Conservation (phyloP, 2,797 vertebrate genomes). For the Selene dorsalis region DNA sequence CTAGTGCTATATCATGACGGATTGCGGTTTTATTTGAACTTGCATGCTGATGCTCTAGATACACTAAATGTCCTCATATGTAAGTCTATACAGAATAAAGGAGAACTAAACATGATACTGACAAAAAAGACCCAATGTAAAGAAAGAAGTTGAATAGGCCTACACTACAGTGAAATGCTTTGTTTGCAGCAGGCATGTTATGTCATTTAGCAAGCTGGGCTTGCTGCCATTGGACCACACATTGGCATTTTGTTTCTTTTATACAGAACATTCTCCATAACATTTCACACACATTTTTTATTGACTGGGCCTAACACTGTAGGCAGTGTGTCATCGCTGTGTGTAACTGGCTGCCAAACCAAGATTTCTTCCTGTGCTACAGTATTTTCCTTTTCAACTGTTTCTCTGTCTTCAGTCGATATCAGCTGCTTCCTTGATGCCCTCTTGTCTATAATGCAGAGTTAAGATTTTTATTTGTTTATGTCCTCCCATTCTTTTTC, state of each 20-base stretch:
- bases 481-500: neutral
- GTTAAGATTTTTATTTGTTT: slow-evolving; percentile 9
- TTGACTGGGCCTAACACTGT: slow-evolving; percentile 70
- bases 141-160: slow-evolving; percentile 25
- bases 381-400: slow-evolving; percentile 43
- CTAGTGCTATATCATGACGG: neutral
- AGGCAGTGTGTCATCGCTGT: slow-evolving; percentile 68
- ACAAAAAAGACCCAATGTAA: slow-evolving; percentile 4
- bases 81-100: slow-evolving; percentile 3
- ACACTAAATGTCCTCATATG: slow-evolving; percentile 6
- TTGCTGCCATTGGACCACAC: slow-evolving; percentile 68
- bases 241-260: slow-evolving; percentile 73
- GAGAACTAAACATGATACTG: neutral
- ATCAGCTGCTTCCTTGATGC: slow-evolving; percentile 25
- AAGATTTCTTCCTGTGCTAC: slow-evolving; percentile 37
- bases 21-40: slow-evolving; percentile 1
- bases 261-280: slow-evolving; percentile 64
- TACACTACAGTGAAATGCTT: slow-evolving; percentile 43
- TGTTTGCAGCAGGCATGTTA: slow-evolving; percentile 63
- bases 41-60: neutral
- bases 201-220: slow-evolving; percentile 68
- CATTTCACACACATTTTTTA: slow-evolving; percentile 70
- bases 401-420: slow-evolving; percentile 45
- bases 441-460: slow-evolving; percentile 34
- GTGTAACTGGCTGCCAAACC: slow-evolving; percentile 58